These are phyloP conservation scores for Petrolisthes manimaculis DNA, from an alignment of 2,888 invertebrate genomes.

Conservation along the genomic window DNA sequence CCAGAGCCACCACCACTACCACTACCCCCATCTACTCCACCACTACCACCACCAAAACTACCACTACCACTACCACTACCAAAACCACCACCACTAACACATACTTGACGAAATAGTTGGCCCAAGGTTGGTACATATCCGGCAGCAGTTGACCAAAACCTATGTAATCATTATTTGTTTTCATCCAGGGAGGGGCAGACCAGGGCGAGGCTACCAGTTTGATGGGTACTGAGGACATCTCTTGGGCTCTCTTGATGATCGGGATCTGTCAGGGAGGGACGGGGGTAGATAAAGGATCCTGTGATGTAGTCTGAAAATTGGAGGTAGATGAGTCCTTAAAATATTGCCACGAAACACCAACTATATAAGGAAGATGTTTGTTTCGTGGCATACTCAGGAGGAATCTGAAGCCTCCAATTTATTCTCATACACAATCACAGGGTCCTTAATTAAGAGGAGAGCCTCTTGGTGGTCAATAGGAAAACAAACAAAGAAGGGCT, in stretches of 20 bases:
- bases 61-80: background rate
- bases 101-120: constrained; percentile 82
- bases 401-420: too few relatives aligned
- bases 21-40: background rate
- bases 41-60: background rate
- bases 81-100: background rate
- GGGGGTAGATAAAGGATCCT: background rate
- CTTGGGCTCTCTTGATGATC: constrained; percentile 59
- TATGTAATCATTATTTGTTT: constrained; percentile 71
- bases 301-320: too few relatives aligned
- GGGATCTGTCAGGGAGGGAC: constrained; percentile 69
- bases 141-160: constrained; percentile 71
- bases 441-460: too few relatives aligned
- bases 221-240: constrained; percentile 68
- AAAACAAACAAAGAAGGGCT: background rate
- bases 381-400: too few relatives aligned
- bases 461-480: background rate
- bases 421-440: too few relatives aligned
- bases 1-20: background rate
- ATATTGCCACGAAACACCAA: too few relatives aligned
- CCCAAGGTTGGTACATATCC: constrained; percentile 82
- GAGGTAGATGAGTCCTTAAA: too few relatives aligned
- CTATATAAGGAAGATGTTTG: too few relatives aligned
- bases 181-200: constrained; percentile 75
- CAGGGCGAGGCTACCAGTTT: constrained; percentile 73